phyloP scores from a whole-genome alignment of 2,113 vertebrate species.

The Tonatia bakeri region DNA sequence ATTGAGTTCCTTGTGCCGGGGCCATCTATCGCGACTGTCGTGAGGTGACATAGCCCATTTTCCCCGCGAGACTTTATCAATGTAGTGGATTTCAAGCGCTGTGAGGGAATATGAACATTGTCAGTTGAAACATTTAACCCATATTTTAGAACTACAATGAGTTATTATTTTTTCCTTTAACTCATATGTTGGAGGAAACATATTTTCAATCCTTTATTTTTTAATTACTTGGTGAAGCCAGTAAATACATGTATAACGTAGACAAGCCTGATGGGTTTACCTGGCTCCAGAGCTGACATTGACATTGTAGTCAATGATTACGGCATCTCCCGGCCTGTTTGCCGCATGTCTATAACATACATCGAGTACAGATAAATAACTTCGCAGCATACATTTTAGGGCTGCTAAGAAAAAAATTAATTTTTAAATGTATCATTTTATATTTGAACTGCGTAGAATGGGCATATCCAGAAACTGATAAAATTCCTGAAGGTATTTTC shows the following conservation, averaged over 20 bases:
- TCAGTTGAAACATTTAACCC: constrained; percentile 58
- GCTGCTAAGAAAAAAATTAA: constrained; percentile 1
- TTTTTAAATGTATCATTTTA: background rate
- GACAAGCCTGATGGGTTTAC: background rate
- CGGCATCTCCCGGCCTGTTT: background rate
- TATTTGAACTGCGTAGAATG: background rate
- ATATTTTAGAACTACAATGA: background rate
- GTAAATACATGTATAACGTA: background rate
- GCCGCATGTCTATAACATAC: background rate
- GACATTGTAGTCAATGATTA: background rate
- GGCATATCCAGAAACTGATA: background rate
- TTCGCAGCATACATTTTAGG: background rate
- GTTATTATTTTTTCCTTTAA: constrained; percentile 26
- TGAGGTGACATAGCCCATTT: background rate
- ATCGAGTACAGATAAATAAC: background rate
- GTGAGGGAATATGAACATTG: constrained; percentile 70
- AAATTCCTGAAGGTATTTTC: background rate
- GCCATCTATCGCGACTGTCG: background rate
- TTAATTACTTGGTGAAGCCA: background rate
- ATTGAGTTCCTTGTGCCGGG: background rate
- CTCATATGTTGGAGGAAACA: background rate
- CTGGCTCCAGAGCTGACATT: background rate
- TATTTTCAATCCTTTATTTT: background rate
- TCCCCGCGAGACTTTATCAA: constrained; percentile 79
- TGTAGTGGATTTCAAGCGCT: constrained; percentile 72